phyloP scores from a whole-genome alignment of 2,113 vertebrate species.

The Zosterops japonicus region DNA sequence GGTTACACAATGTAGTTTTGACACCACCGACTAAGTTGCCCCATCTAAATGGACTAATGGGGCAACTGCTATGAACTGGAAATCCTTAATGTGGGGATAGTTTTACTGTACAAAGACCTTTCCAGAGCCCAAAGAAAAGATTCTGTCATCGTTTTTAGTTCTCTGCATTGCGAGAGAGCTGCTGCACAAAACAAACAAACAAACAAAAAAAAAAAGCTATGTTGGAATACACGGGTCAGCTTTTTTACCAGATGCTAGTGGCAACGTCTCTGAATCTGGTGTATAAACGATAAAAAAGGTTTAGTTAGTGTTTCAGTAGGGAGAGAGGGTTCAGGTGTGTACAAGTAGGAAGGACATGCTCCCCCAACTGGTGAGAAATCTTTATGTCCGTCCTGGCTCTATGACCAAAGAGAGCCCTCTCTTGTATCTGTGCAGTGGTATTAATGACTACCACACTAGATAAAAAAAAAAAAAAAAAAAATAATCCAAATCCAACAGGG shows the following conservation, averaged over 20 bases:
- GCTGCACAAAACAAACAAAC: background rate
- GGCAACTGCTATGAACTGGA: background rate
- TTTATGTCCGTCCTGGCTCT: background rate
- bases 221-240: background rate
- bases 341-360: background rate
- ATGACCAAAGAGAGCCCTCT: background rate
- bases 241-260: background rate
- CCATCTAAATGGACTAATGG: background rate
- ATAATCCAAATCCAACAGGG: background rate
- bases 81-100: background rate
- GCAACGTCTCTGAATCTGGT: background rate
- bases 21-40: background rate
- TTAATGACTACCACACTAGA: background rate
- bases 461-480: background rate
- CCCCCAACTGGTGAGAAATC: background rate
- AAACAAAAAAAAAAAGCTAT: background rate
- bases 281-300: background rate
- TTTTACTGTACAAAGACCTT: background rate
- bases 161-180: background rate
- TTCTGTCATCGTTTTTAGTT: accelerated
- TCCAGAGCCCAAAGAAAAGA: background rate
- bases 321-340: background rate
- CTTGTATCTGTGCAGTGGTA: background rate
- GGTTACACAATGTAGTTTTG: background rate
- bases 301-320: background rate